A percentile compares a stretch with the other conserved stretches of the same genome.
These are phyloP conservation scores for Hydrocynus forskahlii DNA, from an alignment of 2,797 vertebrate genomes.

Conservation along the genomic window DNA sequence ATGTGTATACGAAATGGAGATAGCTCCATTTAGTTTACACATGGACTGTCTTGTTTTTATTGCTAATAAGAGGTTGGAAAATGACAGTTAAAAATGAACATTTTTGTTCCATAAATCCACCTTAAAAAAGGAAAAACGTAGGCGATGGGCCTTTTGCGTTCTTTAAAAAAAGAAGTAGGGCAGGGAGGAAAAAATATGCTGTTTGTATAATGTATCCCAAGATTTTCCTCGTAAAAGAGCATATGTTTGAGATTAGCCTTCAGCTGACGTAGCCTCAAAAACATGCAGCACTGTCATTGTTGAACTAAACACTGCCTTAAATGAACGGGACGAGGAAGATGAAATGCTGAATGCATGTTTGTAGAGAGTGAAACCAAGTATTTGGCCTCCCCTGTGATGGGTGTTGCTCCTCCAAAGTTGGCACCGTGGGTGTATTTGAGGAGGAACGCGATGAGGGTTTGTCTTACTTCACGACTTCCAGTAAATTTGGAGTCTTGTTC, in stretches of 20 bases:
- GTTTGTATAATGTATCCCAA: slow-evolving; percentile 7
- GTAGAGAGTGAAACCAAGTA: background rate
- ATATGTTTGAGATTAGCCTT: slow-evolving; percentile 58
- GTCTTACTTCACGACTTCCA: background rate
- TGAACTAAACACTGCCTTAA: slow-evolving; percentile 39
- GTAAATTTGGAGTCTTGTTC: background rate
- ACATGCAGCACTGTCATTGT: slow-evolving; percentile 44
- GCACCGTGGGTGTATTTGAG: background rate
- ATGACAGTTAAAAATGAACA: no score
- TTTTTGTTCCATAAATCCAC: no score
- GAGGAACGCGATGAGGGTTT: background rate
- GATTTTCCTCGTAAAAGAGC: slow-evolving; percentile 39
- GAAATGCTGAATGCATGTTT: slow-evolving; percentile 32
- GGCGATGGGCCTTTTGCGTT: no score
- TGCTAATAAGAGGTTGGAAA: no score
- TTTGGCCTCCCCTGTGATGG: slow-evolving; percentile 15
- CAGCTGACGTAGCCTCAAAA: slow-evolving; percentile 49
- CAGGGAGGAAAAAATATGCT: background rate
- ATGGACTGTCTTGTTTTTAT: no score
- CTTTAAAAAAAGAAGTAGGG: slow-evolving; percentile 10
- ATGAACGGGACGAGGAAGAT: slow-evolving; percentile 17
- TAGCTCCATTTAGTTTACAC: no score
- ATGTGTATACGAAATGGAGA: no score
- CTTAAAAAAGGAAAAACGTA: no score
- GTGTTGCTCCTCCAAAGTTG: background rate